Evolutionary conservation across 2,797 vertebrate genomes (phyloP).

Genomic region (Monodelphis domestica): DNA sequence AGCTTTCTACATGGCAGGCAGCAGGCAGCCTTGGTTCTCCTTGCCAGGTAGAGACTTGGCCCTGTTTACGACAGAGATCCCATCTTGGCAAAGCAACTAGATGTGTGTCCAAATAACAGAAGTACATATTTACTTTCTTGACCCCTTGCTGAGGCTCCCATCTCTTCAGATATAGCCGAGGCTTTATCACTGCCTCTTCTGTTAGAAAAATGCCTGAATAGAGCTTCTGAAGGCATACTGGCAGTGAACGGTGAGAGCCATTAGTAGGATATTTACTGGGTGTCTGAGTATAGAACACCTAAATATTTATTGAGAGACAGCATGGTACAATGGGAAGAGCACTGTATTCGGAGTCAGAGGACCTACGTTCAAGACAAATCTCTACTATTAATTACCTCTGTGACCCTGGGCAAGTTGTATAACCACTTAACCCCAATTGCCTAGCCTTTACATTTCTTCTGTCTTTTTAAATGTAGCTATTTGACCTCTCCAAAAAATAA

Average conservation of each 20-base stretch:
- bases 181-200: not conserved
- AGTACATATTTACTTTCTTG: conserved; percentile 43
- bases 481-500: not conserved
- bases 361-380: not conserved
- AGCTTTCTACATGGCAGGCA: conserved; percentile 19
- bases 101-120: conserved; percentile 58
- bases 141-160: conserved; percentile 38
- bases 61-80: conserved; percentile 39
- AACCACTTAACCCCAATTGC: no score
- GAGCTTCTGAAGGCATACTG: not conserved
- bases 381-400: not conserved
- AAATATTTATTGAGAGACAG: not conserved
- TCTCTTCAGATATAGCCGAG: conserved; percentile 56
- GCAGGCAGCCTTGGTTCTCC: conserved; percentile 6
- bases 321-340: not conserved
- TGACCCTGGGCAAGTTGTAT: not conserved
- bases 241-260: not conserved
- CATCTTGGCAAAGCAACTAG: not conserved
- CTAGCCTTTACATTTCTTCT: no score
- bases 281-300: no score
- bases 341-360: not conserved
- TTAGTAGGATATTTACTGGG: no score
- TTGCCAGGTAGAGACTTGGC: conserved; percentile 45
- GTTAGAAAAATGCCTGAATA: conserved; percentile 57
- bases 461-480: no score